Percentiles rank a stretch among this genome's conserved stretches.
Conservation (phyloP, 2,113 vertebrate species). For the Stegostoma tigrinum region DNA sequence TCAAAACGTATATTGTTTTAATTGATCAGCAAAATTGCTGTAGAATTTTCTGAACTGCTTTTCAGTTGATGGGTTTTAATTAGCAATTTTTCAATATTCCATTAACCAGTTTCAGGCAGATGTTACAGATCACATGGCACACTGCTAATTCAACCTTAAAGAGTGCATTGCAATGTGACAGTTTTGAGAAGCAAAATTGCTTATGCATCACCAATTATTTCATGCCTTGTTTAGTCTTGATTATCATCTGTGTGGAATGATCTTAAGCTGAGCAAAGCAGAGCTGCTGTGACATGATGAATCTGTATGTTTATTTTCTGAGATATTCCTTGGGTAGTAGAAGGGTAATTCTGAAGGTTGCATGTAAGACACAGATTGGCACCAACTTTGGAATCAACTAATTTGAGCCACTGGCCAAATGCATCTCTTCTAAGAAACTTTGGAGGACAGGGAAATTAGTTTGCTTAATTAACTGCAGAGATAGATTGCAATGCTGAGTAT, state of each 20-base stretch:
- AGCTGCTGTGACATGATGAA: neutral
- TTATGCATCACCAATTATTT: slow-evolving; percentile 18
- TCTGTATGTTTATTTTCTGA: neutral
- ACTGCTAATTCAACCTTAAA: neutral
- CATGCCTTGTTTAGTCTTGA: neutral
- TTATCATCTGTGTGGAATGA: neutral
- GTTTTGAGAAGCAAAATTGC: slow-evolving; percentile 1
- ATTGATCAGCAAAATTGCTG: neutral
- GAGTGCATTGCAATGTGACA: neutral
- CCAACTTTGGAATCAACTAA: neutral
- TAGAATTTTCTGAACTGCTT: neutral
- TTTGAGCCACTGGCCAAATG: neutral
- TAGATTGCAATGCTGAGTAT: too few species aligned
- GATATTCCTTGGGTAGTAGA: neutral
- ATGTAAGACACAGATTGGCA: neutral
- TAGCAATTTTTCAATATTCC: slow-evolving; percentile 15
- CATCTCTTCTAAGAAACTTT: neutral
- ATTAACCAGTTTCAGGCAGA: slow-evolving; percentile 1
- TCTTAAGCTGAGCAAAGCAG: neutral
- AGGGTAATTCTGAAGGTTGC: neutral
- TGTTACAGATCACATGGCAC: neutral
- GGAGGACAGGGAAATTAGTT: too few species aligned
- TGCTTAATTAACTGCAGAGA: too few species aligned
- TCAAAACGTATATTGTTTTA: neutral
- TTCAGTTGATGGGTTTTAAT: slow-evolving; percentile 12